Evolutionary conservation across 2,888 invertebrate genomes (phyloP).

Genomic region (Mythimna ferrago): DNA sequence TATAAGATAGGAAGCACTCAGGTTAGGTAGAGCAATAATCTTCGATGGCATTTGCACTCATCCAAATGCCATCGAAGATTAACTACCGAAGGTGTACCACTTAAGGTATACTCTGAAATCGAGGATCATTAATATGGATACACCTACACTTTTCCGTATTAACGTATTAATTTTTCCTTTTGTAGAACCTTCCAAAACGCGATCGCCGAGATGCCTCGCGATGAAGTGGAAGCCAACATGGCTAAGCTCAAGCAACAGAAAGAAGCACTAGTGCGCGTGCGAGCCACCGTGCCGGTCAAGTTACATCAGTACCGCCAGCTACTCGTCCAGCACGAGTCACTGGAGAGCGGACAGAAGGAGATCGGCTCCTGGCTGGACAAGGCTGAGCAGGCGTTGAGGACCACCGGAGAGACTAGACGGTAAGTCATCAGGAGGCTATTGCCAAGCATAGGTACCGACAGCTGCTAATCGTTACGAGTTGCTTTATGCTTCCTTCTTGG

Average conservation of each 20-base stretch:
- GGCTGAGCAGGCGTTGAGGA: constrained; percentile 94
- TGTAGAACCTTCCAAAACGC: constrained; percentile 96
- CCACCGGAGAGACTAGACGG: constrained; percentile 81
- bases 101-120: neutral
- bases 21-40: neutral
- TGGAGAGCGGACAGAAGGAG: constrained; percentile 96
- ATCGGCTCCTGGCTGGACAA: constrained; percentile 96
- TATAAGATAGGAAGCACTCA: neutral
- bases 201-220: constrained; percentile 96
- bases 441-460: constrained; percentile 92
- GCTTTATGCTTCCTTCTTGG: neutral
- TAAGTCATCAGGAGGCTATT: constrained; percentile 60
- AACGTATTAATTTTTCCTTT: constrained; percentile 7
- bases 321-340: constrained; percentile 96
- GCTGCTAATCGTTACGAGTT: constrained; percentile 92
- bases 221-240: constrained; percentile 98
- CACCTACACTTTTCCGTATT: neutral
- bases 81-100: no score
- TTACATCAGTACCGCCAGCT: constrained; percentile 96
- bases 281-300: constrained; percentile 95
- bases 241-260: constrained; percentile 96
- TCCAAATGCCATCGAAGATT: no score
- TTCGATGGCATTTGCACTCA: neutral
- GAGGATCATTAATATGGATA: no score
- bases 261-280: constrained; percentile 95